Percentiles rank a stretch among this genome's conserved stretches.
Evolutionary conservation across 2,797 vertebrate species (phyloP).

Genomic region (Pseudochromis fuscus): DNA sequence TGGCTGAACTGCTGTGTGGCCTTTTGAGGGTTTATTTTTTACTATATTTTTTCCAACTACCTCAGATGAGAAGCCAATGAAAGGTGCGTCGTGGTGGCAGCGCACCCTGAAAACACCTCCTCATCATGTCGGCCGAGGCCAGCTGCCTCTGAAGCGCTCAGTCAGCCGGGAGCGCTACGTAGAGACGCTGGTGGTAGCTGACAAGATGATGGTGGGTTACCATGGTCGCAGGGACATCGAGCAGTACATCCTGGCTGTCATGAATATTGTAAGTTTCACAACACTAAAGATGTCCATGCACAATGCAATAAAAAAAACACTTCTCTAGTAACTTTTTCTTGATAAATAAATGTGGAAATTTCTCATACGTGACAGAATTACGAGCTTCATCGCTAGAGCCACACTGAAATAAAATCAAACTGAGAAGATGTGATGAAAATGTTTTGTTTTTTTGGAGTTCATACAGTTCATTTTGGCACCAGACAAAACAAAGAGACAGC

Average conservation of each 20-base stretch:
- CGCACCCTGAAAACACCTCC: slow-evolving; percentile 89
- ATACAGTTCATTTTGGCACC: too few relatives aligned
- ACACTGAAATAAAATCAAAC: background rate
- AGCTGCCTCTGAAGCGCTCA: slow-evolving; percentile 95
- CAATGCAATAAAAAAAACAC: background rate
- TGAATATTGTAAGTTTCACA: slow-evolving; percentile 99
- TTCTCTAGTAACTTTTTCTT: background rate
- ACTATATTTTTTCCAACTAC: slow-evolving; percentile 1
- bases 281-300: slow-evolving; percentile 60
- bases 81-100: slow-evolving; percentile 93
- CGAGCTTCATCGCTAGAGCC: background rate
- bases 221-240: slow-evolving; percentile 98
- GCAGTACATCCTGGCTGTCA: slow-evolving; percentile 98
- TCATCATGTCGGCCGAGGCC: slow-evolving; percentile 91
- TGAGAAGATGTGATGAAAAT: slow-evolving; percentile 3
- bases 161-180: slow-evolving; percentile 96
- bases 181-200: slow-evolving; percentile 97
- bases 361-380: too few relatives aligned
- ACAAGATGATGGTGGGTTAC: slow-evolving; percentile 99
- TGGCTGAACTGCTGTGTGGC: background rate
- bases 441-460: slow-evolving; percentile 10
- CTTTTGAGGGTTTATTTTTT: background rate
- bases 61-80: slow-evolving; percentile 95
- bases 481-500: slow-evolving; percentile 10
- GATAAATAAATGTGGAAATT: background rate